Base-by-base conservation (phyloP, 1,140 invertebrate genomes). In the Drosophila saltans region DNA sequence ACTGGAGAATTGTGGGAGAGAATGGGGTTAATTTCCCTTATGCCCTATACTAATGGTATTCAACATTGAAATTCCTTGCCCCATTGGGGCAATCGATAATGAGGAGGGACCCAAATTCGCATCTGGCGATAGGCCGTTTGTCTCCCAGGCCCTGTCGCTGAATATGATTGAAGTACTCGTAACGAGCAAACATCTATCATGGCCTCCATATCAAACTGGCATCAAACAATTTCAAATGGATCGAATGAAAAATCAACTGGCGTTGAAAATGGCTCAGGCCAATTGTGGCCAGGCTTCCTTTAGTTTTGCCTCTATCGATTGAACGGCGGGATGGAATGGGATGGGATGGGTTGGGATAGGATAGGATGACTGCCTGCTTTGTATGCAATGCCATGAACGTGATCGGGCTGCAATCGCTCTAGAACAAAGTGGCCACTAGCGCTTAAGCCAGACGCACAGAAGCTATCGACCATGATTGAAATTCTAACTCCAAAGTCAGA, bases 211-310 rank as follows among this genome's bases (percentile, higher is more conserved):
- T 88, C 84, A 80, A 89, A 78, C 84, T 71, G 80, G 70, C 84
- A 88, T 89, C 84, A 88, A 88, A 88, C 80, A 88, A 88, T 88
- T 89, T 88, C 84, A 89, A 88, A 88, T 88, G 84, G 84, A 88
- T 88, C 84, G 84, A 89, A 88, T 88, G 84, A 80, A 79, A 88
- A 89, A 88, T 88, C 84, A 86, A 75, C 81, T 81, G 78, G 85
- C 82, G 76, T 75, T 78, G 71, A 67, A 78, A 80, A 72, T 77
- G 66, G 69, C 69, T 24, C 72, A 70, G 73, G 80, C 80, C 83
- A 88, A 88, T 88, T 80, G 81, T 73, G 58, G 48, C 33, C 52
- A 16, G 66, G 45, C 8, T 52, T 52, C 45, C 45, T 36, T 36
- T 10, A 52, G 45, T 52, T 52, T 36, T 48, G 16, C 16, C 16